phyloP scores from a whole-genome alignment of 2,113 vertebrate species.

The Baryphthengus martii region DNA sequence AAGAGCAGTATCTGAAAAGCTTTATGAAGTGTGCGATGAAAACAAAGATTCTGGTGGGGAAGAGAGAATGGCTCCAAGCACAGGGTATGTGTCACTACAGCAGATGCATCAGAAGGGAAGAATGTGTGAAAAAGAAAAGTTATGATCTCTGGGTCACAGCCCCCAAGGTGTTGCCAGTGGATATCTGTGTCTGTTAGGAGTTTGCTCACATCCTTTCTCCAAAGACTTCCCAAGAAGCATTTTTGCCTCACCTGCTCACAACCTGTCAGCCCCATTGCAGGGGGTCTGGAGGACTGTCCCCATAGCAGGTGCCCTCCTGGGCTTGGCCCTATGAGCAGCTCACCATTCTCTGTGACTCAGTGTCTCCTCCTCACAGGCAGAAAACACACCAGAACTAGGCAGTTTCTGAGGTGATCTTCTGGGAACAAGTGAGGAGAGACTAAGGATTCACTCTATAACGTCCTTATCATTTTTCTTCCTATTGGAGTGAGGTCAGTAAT shows the following conservation, averaged over 20 bases:
- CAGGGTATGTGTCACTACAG: background rate
- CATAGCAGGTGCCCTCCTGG: background rate
- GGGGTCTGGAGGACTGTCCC: background rate
- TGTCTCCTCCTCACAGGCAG: background rate
- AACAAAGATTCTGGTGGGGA: background rate
- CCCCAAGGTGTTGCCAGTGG: background rate
- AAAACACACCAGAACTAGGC: background rate
- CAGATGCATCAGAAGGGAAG: background rate
- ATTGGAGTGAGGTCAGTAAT: background rate
- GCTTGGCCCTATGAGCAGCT: background rate
- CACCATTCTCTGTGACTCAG: background rate
- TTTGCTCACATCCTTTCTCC: background rate
- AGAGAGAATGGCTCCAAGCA: background rate
- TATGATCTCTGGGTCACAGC: background rate
- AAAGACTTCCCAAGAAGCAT: background rate
- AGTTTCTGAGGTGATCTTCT: background rate
- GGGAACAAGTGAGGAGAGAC: background rate
- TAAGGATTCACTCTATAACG: background rate
- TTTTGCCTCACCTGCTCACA: background rate
- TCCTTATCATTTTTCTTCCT: background rate
- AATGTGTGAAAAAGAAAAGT: background rate
- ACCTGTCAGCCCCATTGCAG: background rate
- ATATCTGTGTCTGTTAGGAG: background rate
- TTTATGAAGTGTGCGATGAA: background rate
- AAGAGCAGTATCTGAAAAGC: background rate